phyloP scores from a whole-genome alignment of 1,140 invertebrate species.

The Nasonia giraulti region DNA sequence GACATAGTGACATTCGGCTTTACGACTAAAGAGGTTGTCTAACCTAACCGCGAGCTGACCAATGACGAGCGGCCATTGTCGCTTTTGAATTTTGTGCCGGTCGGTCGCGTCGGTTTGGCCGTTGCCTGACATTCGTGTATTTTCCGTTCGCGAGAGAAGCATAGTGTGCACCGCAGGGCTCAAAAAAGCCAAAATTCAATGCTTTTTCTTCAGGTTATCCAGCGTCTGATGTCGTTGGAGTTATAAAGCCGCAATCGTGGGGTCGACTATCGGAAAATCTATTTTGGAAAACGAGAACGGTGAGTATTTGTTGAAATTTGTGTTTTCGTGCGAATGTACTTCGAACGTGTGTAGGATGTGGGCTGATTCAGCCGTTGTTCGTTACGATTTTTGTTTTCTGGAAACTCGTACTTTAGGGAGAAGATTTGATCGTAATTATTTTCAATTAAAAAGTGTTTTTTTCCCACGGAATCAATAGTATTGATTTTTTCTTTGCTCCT shows the following conservation, averaged over 20 bases:
- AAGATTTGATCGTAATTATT: too few species aligned
- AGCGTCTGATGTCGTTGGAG: slow-evolving; percentile 52
- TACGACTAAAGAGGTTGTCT: neutral
- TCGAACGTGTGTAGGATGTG: neutral
- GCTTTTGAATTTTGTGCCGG: slow-evolving; percentile 40
- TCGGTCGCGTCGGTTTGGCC: slow-evolving; percentile 37
- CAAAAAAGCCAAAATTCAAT: too few species aligned
- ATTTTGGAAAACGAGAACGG: slow-evolving; percentile 6
- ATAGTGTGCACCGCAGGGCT: too few species aligned
- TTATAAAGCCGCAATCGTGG: slow-evolving; percentile 37
- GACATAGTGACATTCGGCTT: slow-evolving; percentile 5
- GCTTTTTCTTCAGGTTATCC: neutral
- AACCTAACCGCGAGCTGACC: slow-evolving; percentile 10
- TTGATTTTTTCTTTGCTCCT: too few species aligned
- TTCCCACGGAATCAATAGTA: too few species aligned
- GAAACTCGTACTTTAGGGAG: too few species aligned
- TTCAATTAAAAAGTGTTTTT: too few species aligned
- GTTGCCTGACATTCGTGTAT: neutral
- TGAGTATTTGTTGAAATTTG: neutral
- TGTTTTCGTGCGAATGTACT: neutral
- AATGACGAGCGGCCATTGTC: neutral
- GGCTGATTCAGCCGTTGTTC: neutral
- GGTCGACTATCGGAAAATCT: slow-evolving; percentile 39
- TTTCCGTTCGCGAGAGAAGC: neutral
- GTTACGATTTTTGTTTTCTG: too few species aligned